Percentiles rank a stretch among this genome's conserved stretches.
phyloP scores from a whole-genome alignment of 2,797 vertebrate genomes.

The Pampus argenteus region DNA sequence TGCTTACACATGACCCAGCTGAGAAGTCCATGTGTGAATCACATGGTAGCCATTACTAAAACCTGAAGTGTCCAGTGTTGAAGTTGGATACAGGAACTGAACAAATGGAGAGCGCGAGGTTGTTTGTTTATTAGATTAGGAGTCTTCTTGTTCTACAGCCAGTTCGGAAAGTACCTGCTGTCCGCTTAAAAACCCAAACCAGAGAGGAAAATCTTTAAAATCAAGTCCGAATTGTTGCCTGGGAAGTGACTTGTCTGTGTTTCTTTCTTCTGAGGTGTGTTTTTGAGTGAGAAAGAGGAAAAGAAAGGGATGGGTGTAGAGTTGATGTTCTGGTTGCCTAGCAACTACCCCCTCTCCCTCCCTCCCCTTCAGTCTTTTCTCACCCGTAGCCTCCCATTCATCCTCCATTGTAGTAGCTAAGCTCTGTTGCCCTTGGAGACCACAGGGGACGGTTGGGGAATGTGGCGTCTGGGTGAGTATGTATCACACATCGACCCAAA shows the following conservation, averaged over 20 bases:
- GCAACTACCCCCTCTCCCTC: slow-evolving; percentile 49
- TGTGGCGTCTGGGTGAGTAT: slow-evolving; percentile 64
- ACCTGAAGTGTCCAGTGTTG: slow-evolving; percentile 7
- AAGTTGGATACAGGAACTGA: background rate
- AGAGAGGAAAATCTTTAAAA: background rate
- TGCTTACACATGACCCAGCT: background rate
- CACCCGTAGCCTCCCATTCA: slow-evolving; percentile 81
- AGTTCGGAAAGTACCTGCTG: slow-evolving; percentile 24
- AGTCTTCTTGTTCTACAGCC: background rate
- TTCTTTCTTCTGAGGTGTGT: slow-evolving; percentile 55
- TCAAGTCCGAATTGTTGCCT: background rate
- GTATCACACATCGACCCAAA: slow-evolving; percentile 11
- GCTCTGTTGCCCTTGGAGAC: slow-evolving; percentile 83
- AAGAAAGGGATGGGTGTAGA: slow-evolving; percentile 65
- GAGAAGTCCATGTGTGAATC: slow-evolving; percentile 44
- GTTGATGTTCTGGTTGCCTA: slow-evolving; percentile 78
- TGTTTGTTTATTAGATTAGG: slow-evolving; percentile 60
- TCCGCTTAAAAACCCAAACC: background rate
- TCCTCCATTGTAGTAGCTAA: slow-evolving; percentile 80
- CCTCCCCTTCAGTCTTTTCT: slow-evolving; percentile 67
- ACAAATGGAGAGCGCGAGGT: slow-evolving; percentile 57
- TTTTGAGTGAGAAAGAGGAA: slow-evolving; percentile 45
- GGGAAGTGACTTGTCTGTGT: slow-evolving; percentile 11
- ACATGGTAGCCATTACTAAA: slow-evolving; percentile 63
- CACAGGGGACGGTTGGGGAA: slow-evolving; percentile 76